Conservation (phyloP, 2,113 vertebrate species). For the Ailuropoda melanoleuca region DNA sequence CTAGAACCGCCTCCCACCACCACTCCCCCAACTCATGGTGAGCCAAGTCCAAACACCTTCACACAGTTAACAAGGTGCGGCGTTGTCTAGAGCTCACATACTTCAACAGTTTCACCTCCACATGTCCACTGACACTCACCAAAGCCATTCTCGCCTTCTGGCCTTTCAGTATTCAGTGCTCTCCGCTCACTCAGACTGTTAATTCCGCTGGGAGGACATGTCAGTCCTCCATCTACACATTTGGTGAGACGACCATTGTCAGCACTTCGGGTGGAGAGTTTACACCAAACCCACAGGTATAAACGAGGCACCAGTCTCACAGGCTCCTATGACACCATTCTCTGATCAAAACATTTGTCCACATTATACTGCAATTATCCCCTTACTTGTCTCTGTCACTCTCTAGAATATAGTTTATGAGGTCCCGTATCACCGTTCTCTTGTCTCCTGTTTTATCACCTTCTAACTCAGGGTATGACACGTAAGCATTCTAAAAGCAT, state of each 20-base stretch:
- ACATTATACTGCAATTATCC: background rate
- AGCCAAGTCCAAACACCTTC: background rate
- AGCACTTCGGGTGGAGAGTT: background rate
- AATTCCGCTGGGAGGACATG: background rate
- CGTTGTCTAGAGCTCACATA: background rate
- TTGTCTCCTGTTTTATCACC: background rate
- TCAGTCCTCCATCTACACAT: background rate
- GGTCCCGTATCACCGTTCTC: background rate
- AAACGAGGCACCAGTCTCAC: background rate
- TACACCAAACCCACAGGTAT: background rate
- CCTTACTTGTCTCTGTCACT: background rate
- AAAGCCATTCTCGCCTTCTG: background rate
- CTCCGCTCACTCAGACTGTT: background rate
- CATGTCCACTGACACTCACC: background rate
- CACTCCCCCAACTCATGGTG: background rate
- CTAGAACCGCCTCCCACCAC: background rate
- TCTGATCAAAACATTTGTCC: background rate
- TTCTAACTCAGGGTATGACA: background rate
- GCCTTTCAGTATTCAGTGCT: background rate
- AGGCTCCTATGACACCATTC: background rate
- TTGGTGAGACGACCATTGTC: background rate
- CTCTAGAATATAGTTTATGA: background rate
- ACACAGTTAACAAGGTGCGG: fast-evolving
- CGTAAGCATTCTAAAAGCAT: background rate
- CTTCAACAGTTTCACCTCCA: background rate